A percentile compares a stretch with the other conserved stretches of the same genome.
Conservation (phyloP, 2,797 vertebrate genomes). For the Nannoperca australis region DNA sequence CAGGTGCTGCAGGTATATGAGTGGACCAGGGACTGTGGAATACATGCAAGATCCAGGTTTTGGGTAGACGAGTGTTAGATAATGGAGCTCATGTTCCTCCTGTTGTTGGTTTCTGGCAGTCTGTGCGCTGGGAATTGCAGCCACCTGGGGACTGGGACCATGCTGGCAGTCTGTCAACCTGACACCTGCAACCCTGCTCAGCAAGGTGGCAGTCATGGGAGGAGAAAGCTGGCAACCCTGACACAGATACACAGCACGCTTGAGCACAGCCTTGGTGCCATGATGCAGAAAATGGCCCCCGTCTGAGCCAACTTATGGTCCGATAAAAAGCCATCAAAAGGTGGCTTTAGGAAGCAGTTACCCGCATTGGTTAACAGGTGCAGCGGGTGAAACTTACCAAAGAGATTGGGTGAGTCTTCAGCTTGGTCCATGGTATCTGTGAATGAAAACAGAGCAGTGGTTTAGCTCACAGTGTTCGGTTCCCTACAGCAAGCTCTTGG, state of each 20-base stretch:
- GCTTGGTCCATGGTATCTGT: slow-evolving; percentile 98
- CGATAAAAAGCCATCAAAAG: background rate
- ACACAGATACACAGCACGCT: slow-evolving; percentile 2
- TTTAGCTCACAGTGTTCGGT: slow-evolving; percentile 7
- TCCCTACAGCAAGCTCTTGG: background rate
- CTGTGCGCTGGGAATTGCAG: slow-evolving; percentile 41
- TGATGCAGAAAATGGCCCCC: slow-evolving; percentile 26
- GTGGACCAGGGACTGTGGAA: background rate
- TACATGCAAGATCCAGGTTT: slow-evolving; percentile 1
- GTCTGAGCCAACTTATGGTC: background rate
- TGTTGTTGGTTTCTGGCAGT: slow-evolving; percentile 37
- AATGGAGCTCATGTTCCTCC: slow-evolving; percentile 16
- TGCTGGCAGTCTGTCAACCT: slow-evolving; percentile 47
- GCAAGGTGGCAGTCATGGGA: slow-evolving; percentile 42
- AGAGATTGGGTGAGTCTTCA: slow-evolving; percentile 97
- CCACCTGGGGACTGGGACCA: slow-evolving; percentile 40
- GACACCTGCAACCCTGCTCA: slow-evolving; percentile 64
- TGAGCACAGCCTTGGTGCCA: background rate
- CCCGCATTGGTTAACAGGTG: background rate
- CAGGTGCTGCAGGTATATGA: background rate
- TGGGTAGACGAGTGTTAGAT: background rate
- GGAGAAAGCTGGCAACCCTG: slow-evolving; percentile 38
- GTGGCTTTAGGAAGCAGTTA: slow-evolving; percentile 7
- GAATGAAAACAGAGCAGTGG: slow-evolving; percentile 40
- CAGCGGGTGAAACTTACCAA: slow-evolving; percentile 87